These are phyloP conservation scores for Plecotus auritus DNA, from an alignment of 2,113 vertebrate species.

Conservation along the genomic window DNA sequence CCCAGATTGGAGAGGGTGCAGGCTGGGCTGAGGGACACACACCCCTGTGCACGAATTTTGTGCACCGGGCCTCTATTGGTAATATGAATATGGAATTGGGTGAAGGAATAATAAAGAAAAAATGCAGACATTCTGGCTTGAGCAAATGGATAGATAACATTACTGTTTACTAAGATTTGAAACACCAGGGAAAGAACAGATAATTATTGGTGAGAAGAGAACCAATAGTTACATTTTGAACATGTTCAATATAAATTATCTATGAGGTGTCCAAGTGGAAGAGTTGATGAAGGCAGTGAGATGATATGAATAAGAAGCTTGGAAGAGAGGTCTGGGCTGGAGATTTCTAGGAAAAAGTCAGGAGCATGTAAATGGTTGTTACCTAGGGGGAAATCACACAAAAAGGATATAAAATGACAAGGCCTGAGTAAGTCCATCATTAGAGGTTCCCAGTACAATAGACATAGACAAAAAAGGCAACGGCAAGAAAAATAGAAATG, in stretches of 20 bases:
- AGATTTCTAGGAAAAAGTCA: neutral
- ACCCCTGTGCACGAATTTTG: too few relatives aligned
- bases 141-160: neutral
- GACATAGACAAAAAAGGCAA: neutral
- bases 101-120: neutral
- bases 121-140: neutral
- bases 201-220: neutral
- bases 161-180: neutral
- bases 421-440: neutral
- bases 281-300: neutral
- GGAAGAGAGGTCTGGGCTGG: neutral
- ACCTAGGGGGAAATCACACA: neutral
- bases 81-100: neutral
- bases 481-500: neutral
- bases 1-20: too few relatives aligned
- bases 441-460: rapidly evolving
- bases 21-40: too few relatives aligned
- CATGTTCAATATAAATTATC: neutral
- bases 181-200: neutral
- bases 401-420: neutral
- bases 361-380: neutral
- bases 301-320: neutral
- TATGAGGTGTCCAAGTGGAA: neutral
- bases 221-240: neutral
- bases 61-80: too few relatives aligned